Conservation (phyloP, 2,113 vertebrate species). For the Indicator indicator region DNA sequence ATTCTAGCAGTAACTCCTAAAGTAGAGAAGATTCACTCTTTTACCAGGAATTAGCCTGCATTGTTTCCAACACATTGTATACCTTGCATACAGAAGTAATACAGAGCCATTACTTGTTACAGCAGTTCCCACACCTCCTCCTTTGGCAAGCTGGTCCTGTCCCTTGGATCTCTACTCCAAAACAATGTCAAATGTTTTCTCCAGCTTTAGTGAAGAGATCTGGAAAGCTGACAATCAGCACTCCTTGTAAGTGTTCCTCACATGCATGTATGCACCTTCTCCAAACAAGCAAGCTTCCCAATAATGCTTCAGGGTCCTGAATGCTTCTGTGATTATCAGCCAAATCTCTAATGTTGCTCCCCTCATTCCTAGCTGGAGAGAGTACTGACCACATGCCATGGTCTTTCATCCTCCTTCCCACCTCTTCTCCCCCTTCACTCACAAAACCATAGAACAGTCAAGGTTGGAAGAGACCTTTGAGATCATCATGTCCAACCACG, state of each 20-base stretch:
- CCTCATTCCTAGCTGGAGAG: neutral
- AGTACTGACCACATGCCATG: neutral
- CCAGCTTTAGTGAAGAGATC: neutral
- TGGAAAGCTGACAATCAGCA: neutral
- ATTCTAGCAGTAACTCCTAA: neutral
- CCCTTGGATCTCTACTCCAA: neutral
- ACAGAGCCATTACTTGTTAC: neutral
- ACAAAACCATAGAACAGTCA: no score
- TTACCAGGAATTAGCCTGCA: neutral
- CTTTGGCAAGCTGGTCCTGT: neutral
- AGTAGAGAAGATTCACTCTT: neutral
- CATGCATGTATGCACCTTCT: accelerated
- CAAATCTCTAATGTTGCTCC: neutral
- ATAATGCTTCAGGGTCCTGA: neutral
- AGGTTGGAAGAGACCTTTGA: no score
- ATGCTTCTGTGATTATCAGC: neutral
- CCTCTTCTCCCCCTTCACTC: neutral
- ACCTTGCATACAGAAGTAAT: neutral
- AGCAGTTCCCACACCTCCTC: neutral
- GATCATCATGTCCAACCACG: no score
- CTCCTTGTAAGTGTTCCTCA: neutral
- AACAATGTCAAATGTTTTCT: neutral
- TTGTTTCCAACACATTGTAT: neutral
- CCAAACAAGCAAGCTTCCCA: neutral
- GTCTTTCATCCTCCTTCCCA: neutral